Conservation (phyloP, 2,113 vertebrate genomes). For the Thermophis baileyi region DNA sequence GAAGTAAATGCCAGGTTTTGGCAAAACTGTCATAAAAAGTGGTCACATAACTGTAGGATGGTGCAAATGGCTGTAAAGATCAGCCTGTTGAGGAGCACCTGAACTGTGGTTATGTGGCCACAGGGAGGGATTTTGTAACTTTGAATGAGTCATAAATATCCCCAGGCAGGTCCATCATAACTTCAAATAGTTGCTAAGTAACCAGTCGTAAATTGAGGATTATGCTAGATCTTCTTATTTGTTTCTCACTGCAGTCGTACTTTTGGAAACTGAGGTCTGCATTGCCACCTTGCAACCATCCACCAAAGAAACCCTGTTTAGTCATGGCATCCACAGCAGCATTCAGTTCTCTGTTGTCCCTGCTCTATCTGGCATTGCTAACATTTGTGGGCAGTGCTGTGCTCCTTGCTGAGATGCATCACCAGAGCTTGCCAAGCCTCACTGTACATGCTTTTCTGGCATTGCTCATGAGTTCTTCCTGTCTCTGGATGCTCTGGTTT, state of each 20-base stretch:
- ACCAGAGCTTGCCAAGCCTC: slow-evolving; percentile 24
- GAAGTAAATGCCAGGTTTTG: too few species aligned
- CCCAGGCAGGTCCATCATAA: too few species aligned
- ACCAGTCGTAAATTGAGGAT: too few species aligned
- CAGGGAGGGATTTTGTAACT: too few species aligned
- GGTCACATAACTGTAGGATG: too few species aligned
- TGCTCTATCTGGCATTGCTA: slow-evolving; percentile 41
- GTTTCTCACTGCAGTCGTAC: not conserved
- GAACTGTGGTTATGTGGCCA: too few species aligned
- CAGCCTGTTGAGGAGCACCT: too few species aligned
- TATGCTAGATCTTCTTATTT: not conserved
- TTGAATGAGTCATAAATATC: too few species aligned
- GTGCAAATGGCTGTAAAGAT: too few species aligned
- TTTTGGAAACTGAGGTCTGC: not conserved
- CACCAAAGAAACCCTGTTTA: not conserved
- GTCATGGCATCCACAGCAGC: slow-evolving; percentile 1
- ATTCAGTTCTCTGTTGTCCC: slow-evolving; percentile 36
- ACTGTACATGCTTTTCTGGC: slow-evolving; percentile 32
- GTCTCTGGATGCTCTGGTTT: slow-evolving; percentile 50
- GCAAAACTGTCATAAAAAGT: too few species aligned
- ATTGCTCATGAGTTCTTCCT: slow-evolving; percentile 45
- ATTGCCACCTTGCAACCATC: not conserved
- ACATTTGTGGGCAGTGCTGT: slow-evolving; percentile 43
- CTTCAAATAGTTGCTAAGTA: too few species aligned
- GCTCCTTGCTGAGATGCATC: slow-evolving; percentile 36